Conservation (phyloP, 2,797 vertebrate genomes). For the Gorsachius magnificus region DNA sequence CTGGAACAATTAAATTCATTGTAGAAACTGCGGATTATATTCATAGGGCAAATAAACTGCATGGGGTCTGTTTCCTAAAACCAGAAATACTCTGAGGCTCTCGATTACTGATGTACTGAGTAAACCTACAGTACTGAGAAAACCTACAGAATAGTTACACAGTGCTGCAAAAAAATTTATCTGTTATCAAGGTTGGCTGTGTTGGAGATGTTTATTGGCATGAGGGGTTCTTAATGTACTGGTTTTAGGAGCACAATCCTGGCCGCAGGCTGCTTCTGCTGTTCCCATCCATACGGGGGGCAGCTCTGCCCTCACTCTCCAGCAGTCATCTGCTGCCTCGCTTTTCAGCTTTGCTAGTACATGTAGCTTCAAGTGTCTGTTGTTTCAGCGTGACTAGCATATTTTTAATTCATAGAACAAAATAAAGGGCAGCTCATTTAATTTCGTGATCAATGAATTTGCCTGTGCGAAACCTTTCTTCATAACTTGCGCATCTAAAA, state of each 20-base stretch:
- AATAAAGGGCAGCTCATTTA: background rate
- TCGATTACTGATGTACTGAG: background rate
- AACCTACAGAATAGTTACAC: background rate
- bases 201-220: background rate
- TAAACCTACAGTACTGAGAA: background rate
- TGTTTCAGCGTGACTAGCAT: background rate
- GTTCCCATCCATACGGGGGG: rapidly evolving
- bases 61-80: background rate
- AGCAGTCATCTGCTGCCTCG: background rate
- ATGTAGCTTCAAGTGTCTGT: background rate
- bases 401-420: background rate
- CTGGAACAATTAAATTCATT: background rate
- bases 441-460: background rate
- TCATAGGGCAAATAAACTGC: background rate
- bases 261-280: background rate
- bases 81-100: background rate
- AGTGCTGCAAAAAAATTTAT: background rate
- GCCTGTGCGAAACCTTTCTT: background rate
- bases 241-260: background rate
- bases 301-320: background rate
- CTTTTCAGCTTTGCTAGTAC: background rate
- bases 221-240: background rate
- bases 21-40: background rate
- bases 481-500: background rate
- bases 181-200: background rate